Evolutionary conservation across 1,140 invertebrate genomes (phyloP).

Genomic region (Aphaenogaster rudis): DNA sequence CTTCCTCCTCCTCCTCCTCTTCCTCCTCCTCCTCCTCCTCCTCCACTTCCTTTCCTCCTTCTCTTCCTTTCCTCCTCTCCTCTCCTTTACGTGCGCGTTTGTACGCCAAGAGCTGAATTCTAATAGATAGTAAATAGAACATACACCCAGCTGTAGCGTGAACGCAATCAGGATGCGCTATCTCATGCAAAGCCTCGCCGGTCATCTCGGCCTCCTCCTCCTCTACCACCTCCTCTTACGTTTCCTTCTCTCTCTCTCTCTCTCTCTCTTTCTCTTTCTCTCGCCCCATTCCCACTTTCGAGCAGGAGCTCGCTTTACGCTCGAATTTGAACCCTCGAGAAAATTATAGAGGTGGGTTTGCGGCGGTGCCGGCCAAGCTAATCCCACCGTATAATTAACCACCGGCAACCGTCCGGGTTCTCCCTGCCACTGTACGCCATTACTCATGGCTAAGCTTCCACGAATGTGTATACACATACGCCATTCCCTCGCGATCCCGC

Average conservation of each 20-base stretch:
- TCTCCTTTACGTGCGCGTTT: background rate
- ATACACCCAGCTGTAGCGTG: slow-evolving; percentile 49
- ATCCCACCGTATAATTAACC: slow-evolving; percentile 86
- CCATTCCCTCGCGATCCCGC: slow-evolving; percentile 40
- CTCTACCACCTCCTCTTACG: background rate
- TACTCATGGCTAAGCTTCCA: slow-evolving; percentile 82
- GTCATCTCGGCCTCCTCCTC: slow-evolving; percentile 31
- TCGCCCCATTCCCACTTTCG: slow-evolving; percentile 41
- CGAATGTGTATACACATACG: slow-evolving; percentile 67
- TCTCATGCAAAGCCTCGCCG: slow-evolving; percentile 67
- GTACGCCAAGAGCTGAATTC: slow-evolving; percentile 41
- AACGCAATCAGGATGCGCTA: slow-evolving; percentile 73
- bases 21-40: background rate
- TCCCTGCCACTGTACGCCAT: slow-evolving; percentile 72
- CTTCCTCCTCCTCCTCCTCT: no score
- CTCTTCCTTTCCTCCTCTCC: background rate
- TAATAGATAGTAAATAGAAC: slow-evolving; percentile 67
- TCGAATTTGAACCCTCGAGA: slow-evolving; percentile 83
- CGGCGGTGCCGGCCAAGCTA: slow-evolving; percentile 79
- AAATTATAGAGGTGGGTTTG: slow-evolving; percentile 84
- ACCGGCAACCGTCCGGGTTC: slow-evolving; percentile 78
- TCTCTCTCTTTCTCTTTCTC: background rate
- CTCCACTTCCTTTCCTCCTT: background rate
- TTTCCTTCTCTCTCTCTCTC: background rate
- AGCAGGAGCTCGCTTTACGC: slow-evolving; percentile 77